A percentile compares a stretch with the other conserved stretches of the same genome.
These are phyloP conservation scores for Micropoecilia bifurca DNA, from an alignment of 2,797 vertebrate genomes.

Conservation along the genomic window DNA sequence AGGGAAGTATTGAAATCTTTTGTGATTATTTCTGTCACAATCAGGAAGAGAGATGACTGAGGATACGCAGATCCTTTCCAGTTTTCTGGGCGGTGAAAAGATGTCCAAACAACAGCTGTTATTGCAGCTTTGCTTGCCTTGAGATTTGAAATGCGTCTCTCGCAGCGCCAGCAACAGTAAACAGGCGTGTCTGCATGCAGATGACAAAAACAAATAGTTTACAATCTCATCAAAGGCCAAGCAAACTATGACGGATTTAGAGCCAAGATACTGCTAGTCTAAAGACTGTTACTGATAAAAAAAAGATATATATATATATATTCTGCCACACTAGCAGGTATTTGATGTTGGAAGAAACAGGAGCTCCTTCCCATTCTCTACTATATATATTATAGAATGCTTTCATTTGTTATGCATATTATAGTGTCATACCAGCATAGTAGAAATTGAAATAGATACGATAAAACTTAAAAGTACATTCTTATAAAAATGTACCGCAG, in stretches of 20 bases:
- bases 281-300: slow-evolving; percentile 33
- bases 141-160: slow-evolving; percentile 54
- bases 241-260: slow-evolving; percentile 30
- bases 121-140: slow-evolving; percentile 54
- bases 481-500: neutral
- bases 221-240: slow-evolving; percentile 56
- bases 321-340: slow-evolving; percentile 21
- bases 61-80: slow-evolving; percentile 27
- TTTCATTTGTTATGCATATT: neutral
- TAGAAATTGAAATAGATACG: neutral
- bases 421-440: neutral
- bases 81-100: slow-evolving; percentile 43
- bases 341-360: neutral
- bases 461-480: neutral
- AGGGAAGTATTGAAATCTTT: slow-evolving; percentile 32
- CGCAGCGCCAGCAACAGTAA: slow-evolving; percentile 49
- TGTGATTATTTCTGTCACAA: slow-evolving; percentile 43
- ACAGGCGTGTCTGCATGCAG: slow-evolving; percentile 50
- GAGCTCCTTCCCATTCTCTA: slow-evolving; percentile 9
- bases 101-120: slow-evolving; percentile 67
- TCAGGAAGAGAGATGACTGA: slow-evolving; percentile 32
- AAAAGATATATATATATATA: neutral
- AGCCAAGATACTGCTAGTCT: slow-evolving; percentile 31
- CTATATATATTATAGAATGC: neutral
- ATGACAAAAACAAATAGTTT: slow-evolving; percentile 67